Percentiles rank a stretch among this genome's conserved stretches.
phyloP scores from a whole-genome alignment of 53 echinoderm and acorn worm species.

The Zoroaster sp. region DNA sequence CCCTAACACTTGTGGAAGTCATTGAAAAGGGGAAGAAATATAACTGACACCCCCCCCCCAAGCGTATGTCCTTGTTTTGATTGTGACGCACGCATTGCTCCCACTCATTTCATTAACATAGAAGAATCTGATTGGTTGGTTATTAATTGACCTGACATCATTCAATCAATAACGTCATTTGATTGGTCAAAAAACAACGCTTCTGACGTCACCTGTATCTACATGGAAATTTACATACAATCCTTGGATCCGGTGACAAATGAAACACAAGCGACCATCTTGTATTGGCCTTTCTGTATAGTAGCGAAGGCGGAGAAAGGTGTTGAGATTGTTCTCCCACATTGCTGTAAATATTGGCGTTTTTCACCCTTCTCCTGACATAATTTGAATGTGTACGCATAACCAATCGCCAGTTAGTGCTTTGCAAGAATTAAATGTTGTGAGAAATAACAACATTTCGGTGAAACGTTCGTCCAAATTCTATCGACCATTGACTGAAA shows the following conservation, averaged over 20 bases:
- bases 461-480: background rate
- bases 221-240: slow-evolving; percentile 61
- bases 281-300: background rate
- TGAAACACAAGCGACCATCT: background rate
- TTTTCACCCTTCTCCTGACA: background rate
- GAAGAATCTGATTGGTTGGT: slow-evolving; percentile 20
- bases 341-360: slow-evolving; percentile 8
- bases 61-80: slow-evolving; percentile 30
- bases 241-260: background rate
- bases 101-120: slow-evolving; percentile 15
- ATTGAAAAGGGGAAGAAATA: background rate
- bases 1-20: slow-evolving; percentile 51
- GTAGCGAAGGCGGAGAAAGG: background rate
- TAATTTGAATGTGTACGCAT: background rate
- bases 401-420: background rate
- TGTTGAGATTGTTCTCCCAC: background rate
- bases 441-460: background rate
- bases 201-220: slow-evolving; percentile 59
- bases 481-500: background rate
- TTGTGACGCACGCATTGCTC: slow-evolving; percentile 42
- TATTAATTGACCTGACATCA: slow-evolving; percentile 49
- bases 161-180: background rate
- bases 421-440: background rate
- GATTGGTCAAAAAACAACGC: slow-evolving; percentile 58
- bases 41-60: background rate